A percentile compares a stretch with the other conserved stretches of the same genome.
These are phyloP conservation scores for Lontra canadensis DNA, from an alignment of 2,113 vertebrate genomes.

Conservation along the genomic window DNA sequence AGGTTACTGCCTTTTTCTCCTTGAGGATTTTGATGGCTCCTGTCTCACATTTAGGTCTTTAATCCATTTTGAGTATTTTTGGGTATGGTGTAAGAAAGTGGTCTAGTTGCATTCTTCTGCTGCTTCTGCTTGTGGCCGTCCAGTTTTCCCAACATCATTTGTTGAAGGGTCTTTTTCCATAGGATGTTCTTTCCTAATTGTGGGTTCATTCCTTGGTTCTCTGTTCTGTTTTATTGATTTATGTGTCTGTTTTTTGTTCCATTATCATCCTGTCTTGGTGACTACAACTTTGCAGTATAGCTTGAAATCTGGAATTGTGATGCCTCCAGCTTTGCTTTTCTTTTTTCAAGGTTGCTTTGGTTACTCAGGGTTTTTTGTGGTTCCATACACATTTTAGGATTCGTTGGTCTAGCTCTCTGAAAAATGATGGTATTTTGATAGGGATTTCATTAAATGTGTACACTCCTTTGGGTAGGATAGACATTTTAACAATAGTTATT, in stretches of 20 bases:
- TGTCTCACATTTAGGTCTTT: neutral
- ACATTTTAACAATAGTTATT: neutral
- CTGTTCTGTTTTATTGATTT: neutral
- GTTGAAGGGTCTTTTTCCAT: neutral
- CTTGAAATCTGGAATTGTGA: neutral
- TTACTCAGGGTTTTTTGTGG: neutral
- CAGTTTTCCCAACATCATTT: neutral
- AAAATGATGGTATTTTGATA: neutral
- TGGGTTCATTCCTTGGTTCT: neutral
- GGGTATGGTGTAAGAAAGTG: neutral
- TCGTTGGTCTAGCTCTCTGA: neutral
- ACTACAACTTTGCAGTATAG: neutral
- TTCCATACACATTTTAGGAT: neutral
- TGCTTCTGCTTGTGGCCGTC: neutral
- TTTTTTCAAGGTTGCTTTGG: neutral
- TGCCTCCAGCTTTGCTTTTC: neutral
- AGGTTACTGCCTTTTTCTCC: neutral
- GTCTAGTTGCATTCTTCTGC: neutral
- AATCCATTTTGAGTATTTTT: neutral
- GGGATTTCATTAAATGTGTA: neutral
- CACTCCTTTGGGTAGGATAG: neutral
- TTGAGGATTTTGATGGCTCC: neutral
- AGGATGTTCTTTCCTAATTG: neutral
- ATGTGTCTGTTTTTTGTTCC: neutral
- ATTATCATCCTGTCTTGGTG: neutral